A percentile compares a stretch with the other conserved stretches of the same genome.
These are phyloP conservation scores for Choristoneura fumiferana DNA, from an alignment of 1,140 invertebrate genomes.

Conservation along the genomic window DNA sequence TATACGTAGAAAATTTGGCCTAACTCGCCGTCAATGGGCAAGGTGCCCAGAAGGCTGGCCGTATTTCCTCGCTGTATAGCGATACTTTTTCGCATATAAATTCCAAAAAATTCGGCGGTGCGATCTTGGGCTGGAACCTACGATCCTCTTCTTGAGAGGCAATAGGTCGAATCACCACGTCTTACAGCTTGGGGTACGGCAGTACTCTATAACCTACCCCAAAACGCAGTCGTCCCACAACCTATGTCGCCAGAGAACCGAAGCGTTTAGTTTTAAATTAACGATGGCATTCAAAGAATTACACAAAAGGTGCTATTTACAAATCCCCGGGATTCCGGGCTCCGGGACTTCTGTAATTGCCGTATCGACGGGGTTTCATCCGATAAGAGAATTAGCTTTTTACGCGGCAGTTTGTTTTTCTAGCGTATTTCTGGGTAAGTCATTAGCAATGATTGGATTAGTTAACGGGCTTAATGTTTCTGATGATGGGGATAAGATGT, in stretches of 20 bases:
- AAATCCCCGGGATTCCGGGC: background rate
- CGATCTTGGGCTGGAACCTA: no score
- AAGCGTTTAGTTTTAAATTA: slow-evolving; percentile 26
- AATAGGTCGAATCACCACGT: no score
- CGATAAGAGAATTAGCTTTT: slow-evolving; percentile 29
- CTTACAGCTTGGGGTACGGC: no score
- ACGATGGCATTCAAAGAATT: slow-evolving; percentile 27
- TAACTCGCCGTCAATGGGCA: no score
- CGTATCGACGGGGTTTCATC: slow-evolving; percentile 36
- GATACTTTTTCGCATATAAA: no score
- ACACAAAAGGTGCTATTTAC: slow-evolving; percentile 8
- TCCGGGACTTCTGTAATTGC: slow-evolving; percentile 20
- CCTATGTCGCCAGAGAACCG: background rate
- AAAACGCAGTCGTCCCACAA: slow-evolving; percentile 1
- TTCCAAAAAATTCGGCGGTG: no score
- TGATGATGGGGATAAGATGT: background rate
- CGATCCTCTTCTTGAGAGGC: no score
- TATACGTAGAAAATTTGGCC: no score
- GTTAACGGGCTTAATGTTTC: background rate
- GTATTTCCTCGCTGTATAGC: no score
- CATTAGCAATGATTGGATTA: slow-evolving; percentile 2
- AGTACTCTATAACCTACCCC: no score
- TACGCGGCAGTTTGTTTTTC: background rate
- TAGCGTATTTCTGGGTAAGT: slow-evolving; percentile 5
- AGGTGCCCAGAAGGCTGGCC: no score